phyloP scores from a whole-genome alignment of 1,140 invertebrate species.

The Marisa cornuarietis region DNA sequence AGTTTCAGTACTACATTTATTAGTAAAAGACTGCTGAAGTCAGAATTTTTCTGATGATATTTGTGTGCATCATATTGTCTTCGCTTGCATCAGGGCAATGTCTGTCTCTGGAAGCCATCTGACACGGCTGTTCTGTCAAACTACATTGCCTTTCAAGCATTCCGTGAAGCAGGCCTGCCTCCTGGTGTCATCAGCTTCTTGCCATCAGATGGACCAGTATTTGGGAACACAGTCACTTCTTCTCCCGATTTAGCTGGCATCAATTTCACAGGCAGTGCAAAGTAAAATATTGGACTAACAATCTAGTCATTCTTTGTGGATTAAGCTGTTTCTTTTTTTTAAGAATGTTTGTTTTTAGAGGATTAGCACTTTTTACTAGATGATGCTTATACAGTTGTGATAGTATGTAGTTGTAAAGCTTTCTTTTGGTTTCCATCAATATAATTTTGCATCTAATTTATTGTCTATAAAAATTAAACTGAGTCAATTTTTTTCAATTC shows the following conservation, averaged over 20 bases:
- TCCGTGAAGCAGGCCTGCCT: slow-evolving; percentile 75
- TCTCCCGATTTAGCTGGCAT: slow-evolving; percentile 90
- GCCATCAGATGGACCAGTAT: slow-evolving; percentile 92
- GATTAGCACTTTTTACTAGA: too few relatives aligned
- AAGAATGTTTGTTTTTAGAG: not conserved
- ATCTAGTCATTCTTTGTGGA: too few relatives aligned
- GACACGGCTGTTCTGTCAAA: slow-evolving; percentile 97
- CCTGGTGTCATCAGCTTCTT: slow-evolving; percentile 97
- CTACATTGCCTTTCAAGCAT: slow-evolving; percentile 89
- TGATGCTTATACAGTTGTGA: not conserved
- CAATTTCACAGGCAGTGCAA: slow-evolving; percentile 97
- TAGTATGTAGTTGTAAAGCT: not conserved
- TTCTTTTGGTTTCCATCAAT: not conserved
- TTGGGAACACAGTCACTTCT: slow-evolving; percentile 89
- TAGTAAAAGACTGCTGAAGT: not conserved
- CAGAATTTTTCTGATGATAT: not conserved
- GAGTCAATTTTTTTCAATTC: slow-evolving; percentile 47
- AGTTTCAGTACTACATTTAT: not conserved
- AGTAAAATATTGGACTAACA: slow-evolving; percentile 69
- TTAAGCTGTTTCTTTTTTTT: not conserved
- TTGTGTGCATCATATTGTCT: not conserved
- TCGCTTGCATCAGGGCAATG: slow-evolving; percentile 79
- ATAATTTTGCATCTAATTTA: not conserved
- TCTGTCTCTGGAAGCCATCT: slow-evolving; percentile 97
- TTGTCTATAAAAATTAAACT: slow-evolving; percentile 16